Base-by-base conservation (phyloP, 2,888 invertebrate genomes). In the Sacculina carcini region DNA sequence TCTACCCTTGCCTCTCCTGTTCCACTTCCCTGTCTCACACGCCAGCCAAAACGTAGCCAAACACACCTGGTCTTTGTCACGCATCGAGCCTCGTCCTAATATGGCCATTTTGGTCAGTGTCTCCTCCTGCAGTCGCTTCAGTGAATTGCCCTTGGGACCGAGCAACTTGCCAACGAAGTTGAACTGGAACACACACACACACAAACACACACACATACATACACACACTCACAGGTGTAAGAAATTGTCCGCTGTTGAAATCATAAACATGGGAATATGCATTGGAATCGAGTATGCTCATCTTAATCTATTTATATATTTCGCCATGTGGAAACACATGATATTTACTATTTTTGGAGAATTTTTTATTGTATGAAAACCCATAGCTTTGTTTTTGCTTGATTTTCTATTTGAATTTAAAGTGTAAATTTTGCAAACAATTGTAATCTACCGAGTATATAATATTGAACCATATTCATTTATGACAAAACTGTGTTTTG, bases 51-150 rank as follows among this genome's bases (percentile, higher is more conserved):
- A 16, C 36, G 36, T 46, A 34, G 14, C 6, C 19, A 2, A 12
- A 12, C 63, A 62, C 64, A 77, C 82, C 76, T 89, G 89, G 62
- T 80, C 78, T 59, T 86, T 81, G 66, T 90, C 87, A 62, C 83
- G 77, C 83, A 90, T 87, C 1, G 89, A 90, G 50, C 89, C 89
- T 57, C 80, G 73, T 12, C 90, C 90, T 4, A 90, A 72, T 21
- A 90, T 82, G 9, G 89, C 84, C 85, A 90, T 89, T 70, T 87
- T 87, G 63, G 87, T 87, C 73, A 86, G 80, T 3, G 90, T 89
- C 62, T 87, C 86, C 61, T 89, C 87, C 66, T 90, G 89, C 47
- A 90, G 70, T 54, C 83, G 76, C 63, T 87, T 86, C 73, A 90
- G 73, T 9, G 87, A 85, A 66, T 82, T 85, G 38, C 89, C 90